Evolutionary conservation across 2,888 invertebrate genomes (phyloP), one percentile per base, ranked within the genome.

Genomic region (Syrphus vitripennis): DNA sequence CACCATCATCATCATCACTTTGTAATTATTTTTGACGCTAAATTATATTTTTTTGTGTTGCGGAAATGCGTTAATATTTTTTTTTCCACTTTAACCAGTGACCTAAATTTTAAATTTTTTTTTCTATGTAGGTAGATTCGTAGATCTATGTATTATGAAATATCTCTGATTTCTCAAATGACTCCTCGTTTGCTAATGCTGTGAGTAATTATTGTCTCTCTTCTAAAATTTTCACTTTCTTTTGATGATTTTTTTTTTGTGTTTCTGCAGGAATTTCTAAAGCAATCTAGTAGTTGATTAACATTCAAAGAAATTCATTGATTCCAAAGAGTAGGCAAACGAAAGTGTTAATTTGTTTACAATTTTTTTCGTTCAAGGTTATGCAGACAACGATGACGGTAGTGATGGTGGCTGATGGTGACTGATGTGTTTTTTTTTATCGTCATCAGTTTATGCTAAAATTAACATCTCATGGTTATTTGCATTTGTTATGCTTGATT

Each of bases 231-330:
- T 78, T 63, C 55, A 19, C 78, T 78, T 78, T 78, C 78, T 42
- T 42, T 63, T 3, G 5, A 21, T 16, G 0, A n/a, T n/a, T n/a
- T n/a, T n/a, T n/a, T 31, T 29, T 55, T 55, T 55, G 7, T n/a
- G 14, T 29, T 10, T 55, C 10, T 26, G 1, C 14, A 59, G 21
- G 7, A 59, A 59, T 59, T 59, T 21, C 4, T 34, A n/a, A n/a
- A n/a, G 1, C 7, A n/a, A n/a, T n/a, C n/a, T n/a, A 2, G 34
- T 1, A 34, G 57, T 19, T 34, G 6, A 4, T 70, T 70, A 55
- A 37, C 7, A 50, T 61, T 75, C 74, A 74, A 80, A 74, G 74
- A 61, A 70, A 61, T 45, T 75, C 61, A 29, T 81, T 81, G 50
- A 74, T 67, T 50, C 26, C 19, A 34, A 37, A 42, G 2, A 61